These are phyloP conservation scores for Cheilosia urbana DNA, from an alignment of 2,888 invertebrate genomes.

Conservation along the genomic window DNA sequence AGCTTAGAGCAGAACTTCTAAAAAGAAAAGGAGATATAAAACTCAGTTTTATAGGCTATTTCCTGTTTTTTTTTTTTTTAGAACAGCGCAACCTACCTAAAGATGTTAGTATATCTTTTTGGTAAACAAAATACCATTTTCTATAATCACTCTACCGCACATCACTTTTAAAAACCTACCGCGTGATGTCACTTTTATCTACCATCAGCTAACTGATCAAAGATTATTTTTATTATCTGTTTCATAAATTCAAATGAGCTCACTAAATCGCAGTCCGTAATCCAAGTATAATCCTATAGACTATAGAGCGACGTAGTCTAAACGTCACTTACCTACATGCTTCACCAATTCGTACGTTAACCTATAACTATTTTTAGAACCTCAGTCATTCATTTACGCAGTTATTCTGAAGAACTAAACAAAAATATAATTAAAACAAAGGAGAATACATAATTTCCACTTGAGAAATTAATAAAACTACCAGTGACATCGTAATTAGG, in stretches of 20 bases:
- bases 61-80: too few relatives aligned
- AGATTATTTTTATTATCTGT: constrained; percentile 2
- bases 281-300: constrained; percentile 7
- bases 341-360: constrained; percentile 39
- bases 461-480: constrained; percentile 51
- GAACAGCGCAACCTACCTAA: too few relatives aligned
- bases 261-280: constrained; percentile 10
- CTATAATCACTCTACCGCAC: not conserved
- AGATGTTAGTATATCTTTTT: too few relatives aligned
- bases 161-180: not conserved
- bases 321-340: not conserved
- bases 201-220: not conserved
- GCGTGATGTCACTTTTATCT: constrained; percentile 29
- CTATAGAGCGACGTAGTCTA: not conserved
- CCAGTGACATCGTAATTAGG: constrained; percentile 53
- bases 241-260: not conserved
- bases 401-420: constrained; percentile 4
- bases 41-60: too few relatives aligned
- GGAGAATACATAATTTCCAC: constrained; percentile 55
- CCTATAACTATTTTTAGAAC: constrained; percentile 47
- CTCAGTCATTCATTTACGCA: constrained; percentile 18
- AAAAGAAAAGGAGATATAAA: too few relatives aligned
- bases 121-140: constrained; percentile 24
- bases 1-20: too few relatives aligned
- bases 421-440: constrained; percentile 30